These are phyloP conservation scores for Drosophila setosimentum DNA, from an alignment of 2,888 invertebrate genomes.

Conservation along the genomic window DNA sequence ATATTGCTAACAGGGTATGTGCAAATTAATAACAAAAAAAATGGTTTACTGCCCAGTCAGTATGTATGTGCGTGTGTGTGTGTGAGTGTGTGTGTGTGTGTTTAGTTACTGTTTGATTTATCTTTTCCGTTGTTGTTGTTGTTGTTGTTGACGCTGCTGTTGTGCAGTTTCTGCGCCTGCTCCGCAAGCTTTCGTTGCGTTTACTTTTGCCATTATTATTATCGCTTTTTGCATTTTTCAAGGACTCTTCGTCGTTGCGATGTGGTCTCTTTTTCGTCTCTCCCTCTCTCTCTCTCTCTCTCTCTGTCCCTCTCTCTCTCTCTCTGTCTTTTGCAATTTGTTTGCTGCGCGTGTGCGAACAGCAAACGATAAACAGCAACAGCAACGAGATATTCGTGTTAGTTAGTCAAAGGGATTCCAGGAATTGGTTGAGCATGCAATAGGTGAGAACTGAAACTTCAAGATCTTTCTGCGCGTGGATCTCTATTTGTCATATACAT, in stretches of 20 bases:
- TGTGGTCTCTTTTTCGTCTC: slow-evolving; percentile 4
- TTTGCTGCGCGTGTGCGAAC: slow-evolving; percentile 75
- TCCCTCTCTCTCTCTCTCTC: slow-evolving; percentile 4
- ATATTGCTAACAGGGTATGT: slow-evolving; percentile 32
- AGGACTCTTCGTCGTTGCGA: slow-evolving; percentile 72
- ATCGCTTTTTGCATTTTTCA: slow-evolving; percentile 72
- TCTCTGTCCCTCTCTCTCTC: slow-evolving; percentile 5
- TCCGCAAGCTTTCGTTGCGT: slow-evolving; percentile 55
- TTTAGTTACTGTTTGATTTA: slow-evolving; percentile 81
- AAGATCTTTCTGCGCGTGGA: slow-evolving; percentile 44
- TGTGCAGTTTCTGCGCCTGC: slow-evolving; percentile 65
- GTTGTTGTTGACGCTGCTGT: slow-evolving; percentile 31
- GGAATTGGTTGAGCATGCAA: slow-evolving; percentile 66
- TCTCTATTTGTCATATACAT: background rate
- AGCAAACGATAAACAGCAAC: slow-evolving; percentile 36
- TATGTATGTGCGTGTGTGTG: slow-evolving; percentile 15
- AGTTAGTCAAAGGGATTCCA: slow-evolving; percentile 80
- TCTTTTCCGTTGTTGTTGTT: slow-evolving; percentile 73
- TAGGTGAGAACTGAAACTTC: slow-evolving; percentile 71
- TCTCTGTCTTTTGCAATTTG: slow-evolving; percentile 53
- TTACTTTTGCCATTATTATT: slow-evolving; percentile 52
- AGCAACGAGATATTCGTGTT: slow-evolving; percentile 55
- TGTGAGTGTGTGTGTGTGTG: slow-evolving; percentile 50
- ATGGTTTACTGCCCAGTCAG: slow-evolving; percentile 38
- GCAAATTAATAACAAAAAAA: slow-evolving; percentile 5